Evolutionary conservation across 2,888 invertebrate genomes (phyloP).

Genomic region (Athetis lepigone): DNA sequence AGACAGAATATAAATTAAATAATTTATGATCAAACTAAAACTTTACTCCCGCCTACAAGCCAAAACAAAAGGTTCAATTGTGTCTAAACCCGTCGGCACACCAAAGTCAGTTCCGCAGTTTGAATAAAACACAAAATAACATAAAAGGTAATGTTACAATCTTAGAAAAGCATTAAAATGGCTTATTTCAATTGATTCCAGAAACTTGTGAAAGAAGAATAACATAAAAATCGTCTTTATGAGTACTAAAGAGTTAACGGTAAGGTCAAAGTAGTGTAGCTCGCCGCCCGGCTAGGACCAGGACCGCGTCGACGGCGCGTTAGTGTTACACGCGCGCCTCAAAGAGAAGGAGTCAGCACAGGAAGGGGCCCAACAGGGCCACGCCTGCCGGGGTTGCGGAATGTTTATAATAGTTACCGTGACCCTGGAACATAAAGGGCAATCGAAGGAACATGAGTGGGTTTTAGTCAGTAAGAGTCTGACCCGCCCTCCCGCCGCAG

Average conservation of each 20-base stretch:
- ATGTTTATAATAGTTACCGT: no score
- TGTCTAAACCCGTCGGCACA: constrained; percentile 32
- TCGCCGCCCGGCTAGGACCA: no score
- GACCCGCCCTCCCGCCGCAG: no score
- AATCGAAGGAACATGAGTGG: no score
- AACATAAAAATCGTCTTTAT: constrained; percentile 38
- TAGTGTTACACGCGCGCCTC: no score
- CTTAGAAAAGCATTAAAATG: constrained; percentile 32
- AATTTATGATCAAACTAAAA: background rate
- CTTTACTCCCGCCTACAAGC: background rate
- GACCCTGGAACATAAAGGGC: no score
- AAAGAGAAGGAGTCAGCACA: no score
- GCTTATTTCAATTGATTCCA: constrained; percentile 46
- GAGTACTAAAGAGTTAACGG: constrained; percentile 29
- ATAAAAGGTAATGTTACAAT: constrained; percentile 26
- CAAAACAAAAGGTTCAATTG: constrained; percentile 8
- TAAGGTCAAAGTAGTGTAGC: constrained; percentile 22
- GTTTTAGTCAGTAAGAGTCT: no score
- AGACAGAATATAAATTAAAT: background rate
- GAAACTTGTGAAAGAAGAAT: constrained; percentile 30
- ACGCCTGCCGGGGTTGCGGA: no score
- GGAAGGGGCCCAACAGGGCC: no score
- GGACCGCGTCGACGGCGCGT: no score
- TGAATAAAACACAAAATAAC: constrained; percentile 23
- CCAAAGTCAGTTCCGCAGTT: constrained; percentile 5